Evolutionary conservation across 2,888 invertebrate genomes (phyloP), one percentile per base, ranked within the genome.

Genomic region (Eledona agricola): DNA sequence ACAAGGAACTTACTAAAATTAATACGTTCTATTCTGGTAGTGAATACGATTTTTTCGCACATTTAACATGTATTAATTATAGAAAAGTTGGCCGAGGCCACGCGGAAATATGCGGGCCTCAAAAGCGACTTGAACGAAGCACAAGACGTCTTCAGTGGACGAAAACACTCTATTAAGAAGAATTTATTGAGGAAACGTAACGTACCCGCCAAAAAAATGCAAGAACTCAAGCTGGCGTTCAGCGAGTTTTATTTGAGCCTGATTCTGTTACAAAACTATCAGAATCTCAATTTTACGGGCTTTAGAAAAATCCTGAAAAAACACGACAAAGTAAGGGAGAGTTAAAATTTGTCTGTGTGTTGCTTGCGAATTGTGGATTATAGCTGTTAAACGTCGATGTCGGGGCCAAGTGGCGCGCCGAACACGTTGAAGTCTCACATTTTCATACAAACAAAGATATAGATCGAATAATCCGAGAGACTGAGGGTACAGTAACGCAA

Each of bases 251-350:
- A 93, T 76, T 81, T 93, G 40, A 89, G 89, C 64, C 78, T 94
- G 46, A 90, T 94, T 65, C 77, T 93, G 26, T 77, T 93, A 37
- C 93, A 93, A 77, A 94, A 93, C 75, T 92, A 91, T 73, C 92
- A 94, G 74, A 90, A 89, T 65, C 79, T 93, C n/a, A 93, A 93
- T 78, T 90, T 90, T 67, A 93, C 92, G 2, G 93, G 93, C 1
- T 93, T 94, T 75, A 81, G 93, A 22, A 93, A 93, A 75, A 95
- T 93, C 62, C 79, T 94, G 29, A 94, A 93, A 74, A 93, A 93
- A 73, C 93, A 93, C 73, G 93, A 93, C 74, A 93, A 93, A 79
- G 86, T 87, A 70, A 6, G 25, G 10, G n/a, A 4, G 20, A 9
- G 6, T 22, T 22, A 3, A 10, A 9, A 15, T 26, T 11, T 34